phyloP scores from a whole-genome alignment of 1,140 invertebrate species.

The Bradynema listronoti region DNA sequence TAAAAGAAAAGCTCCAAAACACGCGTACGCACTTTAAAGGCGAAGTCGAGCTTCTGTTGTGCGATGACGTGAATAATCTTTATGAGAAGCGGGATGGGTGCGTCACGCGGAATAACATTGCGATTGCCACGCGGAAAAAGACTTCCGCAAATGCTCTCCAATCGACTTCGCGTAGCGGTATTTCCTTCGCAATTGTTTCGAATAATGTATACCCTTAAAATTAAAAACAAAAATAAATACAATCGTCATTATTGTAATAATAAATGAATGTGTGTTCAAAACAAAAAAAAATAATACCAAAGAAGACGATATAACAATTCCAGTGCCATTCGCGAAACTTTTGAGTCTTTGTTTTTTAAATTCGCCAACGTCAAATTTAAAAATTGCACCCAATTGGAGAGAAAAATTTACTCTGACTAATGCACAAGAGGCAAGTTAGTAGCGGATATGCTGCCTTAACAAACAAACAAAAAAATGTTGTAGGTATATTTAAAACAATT shows the following conservation, averaged over 20 bases:
- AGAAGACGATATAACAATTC: conserved; percentile 66
- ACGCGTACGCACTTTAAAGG: conserved; percentile 47
- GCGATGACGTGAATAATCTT: conserved; percentile 99
- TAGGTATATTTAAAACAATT: too few species aligned
- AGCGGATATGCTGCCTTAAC: conserved; percentile 81
- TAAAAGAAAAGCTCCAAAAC: too few species aligned
- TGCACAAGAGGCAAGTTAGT: conserved; percentile 92
- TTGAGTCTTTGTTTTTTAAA: conserved; percentile 89
- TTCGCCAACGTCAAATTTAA: conserved; percentile 94
- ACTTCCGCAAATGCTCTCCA: conserved; percentile 91
- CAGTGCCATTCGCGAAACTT: conserved; percentile 91
- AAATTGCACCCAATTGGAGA: conserved; percentile 96
- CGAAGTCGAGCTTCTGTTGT: conserved; percentile 63
- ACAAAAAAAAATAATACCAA: too few species aligned
- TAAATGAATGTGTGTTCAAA: conserved; percentile 8
- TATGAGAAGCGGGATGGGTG: conserved; percentile 96
- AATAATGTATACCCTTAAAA: conserved; percentile 99
- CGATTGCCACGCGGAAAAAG: conserved; percentile 97
- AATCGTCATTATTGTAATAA: background rate
- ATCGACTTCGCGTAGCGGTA: conserved; percentile 83
- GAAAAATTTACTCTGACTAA: conserved; percentile 95
- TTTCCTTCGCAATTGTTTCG: conserved; percentile 99
- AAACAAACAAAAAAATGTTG: too few species aligned
- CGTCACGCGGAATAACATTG: conserved; percentile 88
- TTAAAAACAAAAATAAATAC: too few species aligned